phyloP scores from a whole-genome alignment of 2,888 invertebrate species.

The Sphaerophoria rueppellii region DNA sequence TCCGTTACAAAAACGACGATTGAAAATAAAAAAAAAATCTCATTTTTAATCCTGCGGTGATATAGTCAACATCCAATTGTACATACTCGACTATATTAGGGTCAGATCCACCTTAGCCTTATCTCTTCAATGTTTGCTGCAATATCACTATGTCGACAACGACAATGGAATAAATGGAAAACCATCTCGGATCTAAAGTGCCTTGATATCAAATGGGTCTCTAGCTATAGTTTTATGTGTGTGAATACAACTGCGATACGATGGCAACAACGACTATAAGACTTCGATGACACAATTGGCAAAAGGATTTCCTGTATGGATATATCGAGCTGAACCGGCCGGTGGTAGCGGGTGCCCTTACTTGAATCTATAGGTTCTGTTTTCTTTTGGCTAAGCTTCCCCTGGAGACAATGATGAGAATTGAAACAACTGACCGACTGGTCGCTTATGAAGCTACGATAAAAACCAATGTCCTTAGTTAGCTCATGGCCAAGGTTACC shows the following conservation, averaged over 20 bases:
- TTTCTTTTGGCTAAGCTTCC: background rate
- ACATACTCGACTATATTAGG: constrained; percentile 39
- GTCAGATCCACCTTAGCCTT: constrained; percentile 68
- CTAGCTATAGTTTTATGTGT: constrained; percentile 22
- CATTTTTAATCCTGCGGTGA: constrained; percentile 53
- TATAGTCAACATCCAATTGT: constrained; percentile 6
- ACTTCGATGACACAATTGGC: constrained; percentile 65
- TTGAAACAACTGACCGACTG: constrained; percentile 69
- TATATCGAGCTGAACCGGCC: constrained; percentile 56
- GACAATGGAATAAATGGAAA: too few species aligned
- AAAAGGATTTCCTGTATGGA: constrained; percentile 56
- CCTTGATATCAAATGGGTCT: constrained; percentile 56
- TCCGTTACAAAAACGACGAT: constrained; percentile 73
- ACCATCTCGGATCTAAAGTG: constrained; percentile 51
- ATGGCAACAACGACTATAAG: constrained; percentile 8
- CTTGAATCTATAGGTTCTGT: background rate
- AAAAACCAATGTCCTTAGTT: constrained; percentile 57
- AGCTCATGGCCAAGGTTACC: constrained; percentile 32
- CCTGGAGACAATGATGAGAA: constrained; percentile 54
- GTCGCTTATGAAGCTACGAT: constrained; percentile 64
- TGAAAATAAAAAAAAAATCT: constrained; percentile 74
- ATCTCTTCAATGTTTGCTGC: constrained; percentile 42
- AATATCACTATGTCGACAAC: constrained; percentile 7
- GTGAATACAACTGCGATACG: background rate
- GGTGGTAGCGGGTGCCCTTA: too few species aligned